phyloP scores from a whole-genome alignment of 2,888 invertebrate genomes.

The Thelaira solivaga region DNA sequence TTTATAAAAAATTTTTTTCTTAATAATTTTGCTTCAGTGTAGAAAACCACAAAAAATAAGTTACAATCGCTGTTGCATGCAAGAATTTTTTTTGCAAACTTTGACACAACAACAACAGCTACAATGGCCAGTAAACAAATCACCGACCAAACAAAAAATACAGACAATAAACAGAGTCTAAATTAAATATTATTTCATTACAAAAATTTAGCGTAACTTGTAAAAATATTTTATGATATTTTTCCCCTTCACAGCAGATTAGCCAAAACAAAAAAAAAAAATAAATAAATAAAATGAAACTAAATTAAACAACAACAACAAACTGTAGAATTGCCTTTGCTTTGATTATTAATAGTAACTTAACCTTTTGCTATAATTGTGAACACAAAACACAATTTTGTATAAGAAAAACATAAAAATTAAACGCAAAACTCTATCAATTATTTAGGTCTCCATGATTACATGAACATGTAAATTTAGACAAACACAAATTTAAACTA shows the following conservation, averaged over 20 bases:
- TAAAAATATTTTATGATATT: slow-evolving; percentile 26
- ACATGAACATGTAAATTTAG: slow-evolving; percentile 48
- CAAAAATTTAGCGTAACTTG: slow-evolving; percentile 34
- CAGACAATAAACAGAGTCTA: background rate
- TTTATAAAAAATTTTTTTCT: background rate
- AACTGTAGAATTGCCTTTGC: slow-evolving; percentile 10
- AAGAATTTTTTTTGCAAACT: slow-evolving; percentile 21
- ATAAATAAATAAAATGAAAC: slow-evolving; percentile 30
- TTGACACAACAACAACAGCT: slow-evolving; percentile 16
- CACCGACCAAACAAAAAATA: slow-evolving; percentile 1
- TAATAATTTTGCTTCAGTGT: background rate
- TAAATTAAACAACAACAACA: background rate
- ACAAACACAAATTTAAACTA: background rate
- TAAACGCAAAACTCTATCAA: slow-evolving; percentile 39
- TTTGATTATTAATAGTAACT: slow-evolving; percentile 53
- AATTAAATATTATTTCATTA: slow-evolving; percentile 58
- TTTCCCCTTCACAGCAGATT: slow-evolving; percentile 9
- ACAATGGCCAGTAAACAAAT: background rate
- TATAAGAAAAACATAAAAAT: background rate
- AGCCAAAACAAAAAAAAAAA: background rate
- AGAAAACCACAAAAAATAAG: background rate
- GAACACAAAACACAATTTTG: slow-evolving; percentile 7
- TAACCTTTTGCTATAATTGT: slow-evolving; percentile 54
- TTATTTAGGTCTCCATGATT: slow-evolving; percentile 58
- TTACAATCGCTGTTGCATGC: slow-evolving; percentile 29